Conservation (phyloP, 2,113 vertebrate genomes). For the Piprites chloris region DNA sequence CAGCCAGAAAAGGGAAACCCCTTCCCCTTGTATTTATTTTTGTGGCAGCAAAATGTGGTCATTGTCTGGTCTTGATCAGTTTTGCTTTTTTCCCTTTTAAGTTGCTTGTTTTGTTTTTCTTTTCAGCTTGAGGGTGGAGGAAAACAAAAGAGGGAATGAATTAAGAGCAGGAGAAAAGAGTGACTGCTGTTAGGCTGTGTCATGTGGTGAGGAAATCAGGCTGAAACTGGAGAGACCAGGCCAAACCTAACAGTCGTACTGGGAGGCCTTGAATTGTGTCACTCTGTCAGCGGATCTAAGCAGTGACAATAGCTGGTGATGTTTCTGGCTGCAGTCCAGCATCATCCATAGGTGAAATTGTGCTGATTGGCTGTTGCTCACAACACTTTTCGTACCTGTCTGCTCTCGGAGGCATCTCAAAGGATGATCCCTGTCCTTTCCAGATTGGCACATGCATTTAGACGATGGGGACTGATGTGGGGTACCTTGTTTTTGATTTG, state of each 20-base stretch:
- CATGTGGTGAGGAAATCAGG: constrained; percentile 43
- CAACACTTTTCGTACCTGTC: not conserved
- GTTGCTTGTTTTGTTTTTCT: not conserved
- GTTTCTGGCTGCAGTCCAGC: not conserved
- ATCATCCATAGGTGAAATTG: not conserved
- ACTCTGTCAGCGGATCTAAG: not conserved
- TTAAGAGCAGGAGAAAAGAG: constrained; percentile 5
- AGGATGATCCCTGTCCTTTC: not conserved
- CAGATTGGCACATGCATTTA: not conserved
- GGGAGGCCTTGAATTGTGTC: constrained; percentile 11
- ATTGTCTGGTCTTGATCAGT: not conserved
- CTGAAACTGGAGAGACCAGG: constrained; percentile 41
- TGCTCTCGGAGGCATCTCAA: not conserved
- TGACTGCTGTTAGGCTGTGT: not conserved
- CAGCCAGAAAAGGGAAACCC: not conserved
- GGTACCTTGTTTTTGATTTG: not conserved
- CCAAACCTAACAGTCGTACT: not conserved
- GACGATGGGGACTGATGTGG: fast-evolving
- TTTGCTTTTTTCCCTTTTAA: not conserved
- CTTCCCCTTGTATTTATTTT: constrained; percentile 30
- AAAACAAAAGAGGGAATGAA: constrained; percentile 38
- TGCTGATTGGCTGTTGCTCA: not conserved
- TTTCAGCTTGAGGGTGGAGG: not conserved
- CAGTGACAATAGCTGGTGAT: not conserved
- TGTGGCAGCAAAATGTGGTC: not conserved